Base-by-base conservation (phyloP, 2,888 invertebrate genomes). In the Leptarthrus brevirostris region DNA sequence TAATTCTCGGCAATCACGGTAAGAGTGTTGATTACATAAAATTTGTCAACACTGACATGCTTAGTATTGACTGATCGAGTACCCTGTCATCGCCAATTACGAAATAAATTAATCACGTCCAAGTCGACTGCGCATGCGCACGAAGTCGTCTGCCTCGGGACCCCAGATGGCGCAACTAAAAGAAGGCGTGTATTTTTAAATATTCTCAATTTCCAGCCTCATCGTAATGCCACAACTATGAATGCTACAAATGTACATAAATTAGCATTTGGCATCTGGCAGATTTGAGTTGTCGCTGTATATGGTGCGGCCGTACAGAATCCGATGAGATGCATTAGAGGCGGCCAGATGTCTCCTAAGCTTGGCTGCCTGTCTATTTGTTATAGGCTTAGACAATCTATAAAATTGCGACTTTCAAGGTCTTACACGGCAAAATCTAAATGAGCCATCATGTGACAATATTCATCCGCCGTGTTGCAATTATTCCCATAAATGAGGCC, bases 11-110 rank as follows among this genome's bases (percentile, higher is more conserved):
- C n/a, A 40, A 40, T 40, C 40, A 40, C 40, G 2, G 40, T 12
- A 40, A 6, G 12, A 40, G 40, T 40, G 40, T 40, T 40, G 40
- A 40, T 40, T 40, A 12, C 40, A 40, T 40, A 6, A 12, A 40
- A 40, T 40, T 40, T 40, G 40, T 40, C 40, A 40, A 40, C 30
- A 8, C 4, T 40, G 8, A 12, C 40, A 12, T 40, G 40, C 40
- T 12, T 40, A 40, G 40, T 40, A 64, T 52, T 52, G 69, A 30
- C 52, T 52, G 69, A 69, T 52, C 36, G 30, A 69, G 36, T 34
- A 20, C 52, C 72, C 47, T 72, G 58, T 72, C 72, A 58, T 52
- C 49, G 36, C 47, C 61, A 72, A 72, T 72, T 72, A 72, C 36
- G 30, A 61, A 58, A 61, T 14, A 47, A 72, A 61, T 72, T 61